Base-by-base conservation (phyloP, 2,113 vertebrate species). In the Leuciscus idus region DNA sequence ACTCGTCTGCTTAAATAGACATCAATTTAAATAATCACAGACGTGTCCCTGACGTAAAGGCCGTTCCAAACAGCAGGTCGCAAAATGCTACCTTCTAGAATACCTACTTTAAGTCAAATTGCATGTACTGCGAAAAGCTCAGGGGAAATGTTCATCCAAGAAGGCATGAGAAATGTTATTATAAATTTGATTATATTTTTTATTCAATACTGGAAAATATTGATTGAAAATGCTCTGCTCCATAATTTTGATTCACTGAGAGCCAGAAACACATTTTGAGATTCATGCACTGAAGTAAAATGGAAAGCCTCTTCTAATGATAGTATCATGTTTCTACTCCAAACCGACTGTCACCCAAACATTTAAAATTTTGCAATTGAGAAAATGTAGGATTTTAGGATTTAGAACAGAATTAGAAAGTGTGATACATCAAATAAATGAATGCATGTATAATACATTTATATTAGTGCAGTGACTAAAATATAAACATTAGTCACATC, bases 151-250 rank as follows among this genome's bases (percentile, higher is more conserved):
- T 55, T 77, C 26, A 55, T 55, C 50, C 15, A 55, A 33, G 28
- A 77, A 52, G 15, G n/a, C 26, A 28, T 13, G 78, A 26, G 36
- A 64, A 46, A 66, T 66, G 8, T 81, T 66, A 77, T 77, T 77
- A 55, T 30, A 30, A 30, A 64, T 62, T 9, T 80, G 36, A 39
- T 61, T 61, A 79, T 8, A 61, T 59, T 62, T 59, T 62, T 62
- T 62, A 80, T 48, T 81, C 4, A 66, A 81, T 81, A 62, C 17
- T 26, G 36, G 59, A 64, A 79, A 61, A 39, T 43, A 80, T 75
- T 75, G 72, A 75, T 75, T 48, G 72, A 48, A 75, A 75, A 50
- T 48, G 72, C 72, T 48, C 43, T 48, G 23, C 43, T 15, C 43
- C 43, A 28, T 26, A 6, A 48, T 75, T 75, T 28, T 75, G n/a